Base-by-base conservation (phyloP, 2,113 vertebrate species). In the Copsychus sechellarum region DNA sequence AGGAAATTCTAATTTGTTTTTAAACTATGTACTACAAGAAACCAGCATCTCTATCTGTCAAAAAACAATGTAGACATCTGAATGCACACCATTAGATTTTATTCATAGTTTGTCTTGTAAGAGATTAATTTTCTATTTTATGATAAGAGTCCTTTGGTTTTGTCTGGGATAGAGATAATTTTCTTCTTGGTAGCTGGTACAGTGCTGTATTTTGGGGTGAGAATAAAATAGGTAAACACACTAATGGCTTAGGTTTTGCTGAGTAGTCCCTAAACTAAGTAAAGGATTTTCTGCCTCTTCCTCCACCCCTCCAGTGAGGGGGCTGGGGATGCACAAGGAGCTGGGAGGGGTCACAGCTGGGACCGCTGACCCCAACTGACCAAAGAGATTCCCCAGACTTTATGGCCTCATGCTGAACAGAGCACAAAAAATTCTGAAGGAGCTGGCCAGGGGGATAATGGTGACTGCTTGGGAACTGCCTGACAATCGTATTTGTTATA, bases 321-420 rank as follows among this genome's bases (percentile, higher is more conserved):
- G 4, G 10, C 6, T 54, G 22, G 26, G 9, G 3, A 2, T 48
- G 31, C 25, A 33, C 25, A 48, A 56, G 34, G 26, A 48, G 7
- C 12, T 77, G 40, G 36, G 20, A 48, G 28, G 28, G 28, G 6
- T 23, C 40, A 38, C 11, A 84, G 26, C 48, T 33, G 48, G 24
- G 12, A 48, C 24, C 48, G 13, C 15, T 50, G 61, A 67, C 17
- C 45, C 17, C 17, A 58, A 0, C 0, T 26, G 48, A 50, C 31
- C 36, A 33, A 33, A 51, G 22, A 14, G 11, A 33, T 43, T 51
- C n/a, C 61, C 36, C 11, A 50, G 31, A 21, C 21, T 14, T 50
- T 67, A 4, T 18, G 29, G 26, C 4, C 43, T 67, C 18, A 15
- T 26, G 53, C 14, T 36, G 33, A 77, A 58, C 2, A 5, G 42